Evolutionary conservation across 2,797 vertebrate species (phyloP).

Genomic region (Salarias fasciatus): DNA sequence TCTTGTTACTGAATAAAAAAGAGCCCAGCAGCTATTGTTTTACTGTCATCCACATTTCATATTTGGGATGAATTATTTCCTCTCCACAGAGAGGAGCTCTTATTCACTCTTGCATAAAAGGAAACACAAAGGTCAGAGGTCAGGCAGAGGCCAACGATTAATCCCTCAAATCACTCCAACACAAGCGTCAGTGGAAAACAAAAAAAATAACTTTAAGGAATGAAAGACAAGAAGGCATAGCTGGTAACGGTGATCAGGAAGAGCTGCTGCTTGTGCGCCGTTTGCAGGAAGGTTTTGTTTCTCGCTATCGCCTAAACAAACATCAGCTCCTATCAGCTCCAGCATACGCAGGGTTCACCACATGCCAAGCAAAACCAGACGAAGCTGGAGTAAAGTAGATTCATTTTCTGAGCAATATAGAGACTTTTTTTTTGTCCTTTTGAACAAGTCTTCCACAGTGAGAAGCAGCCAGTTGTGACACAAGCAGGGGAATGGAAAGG

Average conservation of each 20-base stretch:
- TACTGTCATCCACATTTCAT: too few relatives aligned
- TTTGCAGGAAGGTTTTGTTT: conserved; percentile 2
- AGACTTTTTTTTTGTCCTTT: too few relatives aligned
- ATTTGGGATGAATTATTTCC: too few relatives aligned
- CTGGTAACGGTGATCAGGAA: background rate
- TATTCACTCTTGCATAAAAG: background rate
- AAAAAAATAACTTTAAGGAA: background rate
- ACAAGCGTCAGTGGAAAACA: too few relatives aligned
- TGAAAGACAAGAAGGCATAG: too few relatives aligned
- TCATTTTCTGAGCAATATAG: too few relatives aligned
- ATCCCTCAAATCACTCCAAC: background rate
- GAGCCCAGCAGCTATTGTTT: too few relatives aligned
- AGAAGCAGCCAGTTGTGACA: conserved; percentile 66
- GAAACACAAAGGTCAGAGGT: conserved; percentile 4
- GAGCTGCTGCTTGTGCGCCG: background rate
- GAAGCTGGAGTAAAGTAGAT: conserved; percentile 23
- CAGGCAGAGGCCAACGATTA: background rate
- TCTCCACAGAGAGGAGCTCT: too few relatives aligned
- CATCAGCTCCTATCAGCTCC: conserved; percentile 15
- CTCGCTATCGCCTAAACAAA: conserved; percentile 9
- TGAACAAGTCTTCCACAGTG: conserved; percentile 17
- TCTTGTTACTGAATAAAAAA: too few relatives aligned
- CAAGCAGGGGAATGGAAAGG: conserved; percentile 46
- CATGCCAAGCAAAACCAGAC: conserved; percentile 26
- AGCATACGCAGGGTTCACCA: conserved; percentile 15